Percentiles rank a stretch among this genome's conserved stretches.
phyloP scores from a whole-genome alignment of 1,140 invertebrate species.

The Leucophenga varia region DNA sequence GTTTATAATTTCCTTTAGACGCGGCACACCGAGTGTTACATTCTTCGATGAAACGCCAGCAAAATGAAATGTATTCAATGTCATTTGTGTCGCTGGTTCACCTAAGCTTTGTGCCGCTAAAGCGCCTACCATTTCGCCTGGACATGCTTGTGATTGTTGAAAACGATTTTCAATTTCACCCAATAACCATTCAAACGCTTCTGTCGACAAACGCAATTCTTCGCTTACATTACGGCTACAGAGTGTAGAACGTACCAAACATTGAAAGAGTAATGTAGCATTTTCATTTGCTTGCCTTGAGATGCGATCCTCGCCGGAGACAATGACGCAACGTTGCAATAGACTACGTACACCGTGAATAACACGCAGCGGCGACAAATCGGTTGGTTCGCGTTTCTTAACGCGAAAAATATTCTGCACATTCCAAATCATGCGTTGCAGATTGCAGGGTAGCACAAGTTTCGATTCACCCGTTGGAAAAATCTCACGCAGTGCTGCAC shows the following conservation, averaged over 20 bases:
- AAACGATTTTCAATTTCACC: constrained; percentile 98
- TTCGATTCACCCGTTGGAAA: constrained; percentile 80
- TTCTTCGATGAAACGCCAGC: constrained; percentile 99
- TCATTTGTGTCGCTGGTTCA: constrained; percentile 99
- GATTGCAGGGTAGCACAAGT: constrained; percentile 92
- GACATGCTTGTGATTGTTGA: constrained; percentile 87
- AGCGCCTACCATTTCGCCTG: constrained; percentile 98
- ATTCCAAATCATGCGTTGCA: constrained; percentile 98
- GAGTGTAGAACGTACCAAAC: constrained; percentile 87
- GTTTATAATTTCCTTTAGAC: constrained; percentile 96
- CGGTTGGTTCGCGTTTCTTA: constrained; percentile 84
- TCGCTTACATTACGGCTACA: constrained; percentile 93
- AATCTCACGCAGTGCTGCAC: constrained; percentile 77
- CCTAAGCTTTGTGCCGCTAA: constrained; percentile 95
- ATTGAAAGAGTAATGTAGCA: constrained; percentile 94
- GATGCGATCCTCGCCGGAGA: constrained; percentile 87
- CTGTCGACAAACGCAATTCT: constrained; percentile 84
- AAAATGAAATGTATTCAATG: constrained; percentile 99
- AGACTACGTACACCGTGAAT: constrained; percentile 84
- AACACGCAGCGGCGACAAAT: constrained; percentile 87
- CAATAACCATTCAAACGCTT: constrained; percentile 97
- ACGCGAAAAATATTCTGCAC: constrained; percentile 99
- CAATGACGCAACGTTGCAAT: constrained; percentile 84
- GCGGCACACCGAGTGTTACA: constrained; percentile 96
- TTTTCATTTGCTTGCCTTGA: constrained; percentile 95